Conservation (phyloP, 2,888 invertebrate genomes). For the Hetaerina titia region DNA sequence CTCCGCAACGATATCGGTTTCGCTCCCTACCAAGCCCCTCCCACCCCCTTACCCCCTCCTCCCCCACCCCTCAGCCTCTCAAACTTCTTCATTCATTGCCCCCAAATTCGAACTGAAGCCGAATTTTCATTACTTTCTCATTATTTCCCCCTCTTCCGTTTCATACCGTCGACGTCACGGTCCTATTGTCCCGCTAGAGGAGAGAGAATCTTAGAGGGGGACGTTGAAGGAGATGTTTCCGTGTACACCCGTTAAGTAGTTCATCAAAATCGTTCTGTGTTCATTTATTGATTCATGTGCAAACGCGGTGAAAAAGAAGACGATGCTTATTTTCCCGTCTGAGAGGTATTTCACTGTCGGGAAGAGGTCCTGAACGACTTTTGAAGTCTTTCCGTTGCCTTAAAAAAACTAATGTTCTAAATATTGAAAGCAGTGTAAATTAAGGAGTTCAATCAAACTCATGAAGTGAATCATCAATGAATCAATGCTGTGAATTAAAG, state of each 20-base stretch:
- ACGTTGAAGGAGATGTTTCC: neutral
- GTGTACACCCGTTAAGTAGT: neutral
- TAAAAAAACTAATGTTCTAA: no score
- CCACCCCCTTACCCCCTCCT: neutral
- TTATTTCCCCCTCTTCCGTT: neutral
- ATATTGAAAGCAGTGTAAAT: no score
- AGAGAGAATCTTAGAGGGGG: neutral
- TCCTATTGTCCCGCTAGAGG: neutral
- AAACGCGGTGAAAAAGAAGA: no score
- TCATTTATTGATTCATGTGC: no score
- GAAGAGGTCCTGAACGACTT: no score
- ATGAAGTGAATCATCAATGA: no score
- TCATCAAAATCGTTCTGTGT: no score
- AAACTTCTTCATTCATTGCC: neutral
- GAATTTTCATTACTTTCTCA: conserved; percentile 43
- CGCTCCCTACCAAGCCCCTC: neutral
- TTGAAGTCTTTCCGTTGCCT: no score
- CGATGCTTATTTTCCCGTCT: no score
- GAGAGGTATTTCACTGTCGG: no score
- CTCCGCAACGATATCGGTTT: neutral
- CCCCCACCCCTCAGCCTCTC: neutral
- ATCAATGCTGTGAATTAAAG: no score
- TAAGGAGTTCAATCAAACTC: no score
- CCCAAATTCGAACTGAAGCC: neutral
- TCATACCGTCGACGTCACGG: neutral